Evolutionary conservation across 2,797 vertebrate genomes (phyloP).

Genomic region (Sparus aurata): DNA sequence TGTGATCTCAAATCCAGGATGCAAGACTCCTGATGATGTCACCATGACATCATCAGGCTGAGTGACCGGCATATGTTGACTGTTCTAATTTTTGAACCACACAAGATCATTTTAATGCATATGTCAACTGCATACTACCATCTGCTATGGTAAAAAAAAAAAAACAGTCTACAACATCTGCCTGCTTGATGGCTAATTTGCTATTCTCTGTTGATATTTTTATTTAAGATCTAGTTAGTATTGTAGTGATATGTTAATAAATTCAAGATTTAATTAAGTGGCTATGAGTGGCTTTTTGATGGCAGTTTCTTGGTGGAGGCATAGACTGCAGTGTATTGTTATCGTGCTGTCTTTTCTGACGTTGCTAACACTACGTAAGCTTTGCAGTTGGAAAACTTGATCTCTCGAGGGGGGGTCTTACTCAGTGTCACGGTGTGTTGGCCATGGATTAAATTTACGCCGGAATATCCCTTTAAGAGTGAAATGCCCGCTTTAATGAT

Average conservation of each 20-base stretch:
- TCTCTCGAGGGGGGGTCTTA: no score
- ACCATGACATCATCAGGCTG: background rate
- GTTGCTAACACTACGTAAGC: no score
- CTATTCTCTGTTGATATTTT: background rate
- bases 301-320: no score
- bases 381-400: no score
- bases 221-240: background rate
- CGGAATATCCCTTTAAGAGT: no score
- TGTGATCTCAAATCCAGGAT: background rate
- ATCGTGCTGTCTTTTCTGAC: no score
- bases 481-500: background rate
- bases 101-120: background rate
- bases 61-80: background rate
- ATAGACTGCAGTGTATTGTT: no score
- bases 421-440: no score
- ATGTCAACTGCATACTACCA: background rate
- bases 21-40: background rate
- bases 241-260: background rate
- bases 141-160: slow-evolving; percentile 15
- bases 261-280: no score
- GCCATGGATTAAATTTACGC: no score
- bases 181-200: no score
- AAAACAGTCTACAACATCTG: background rate
- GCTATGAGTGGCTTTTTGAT: no score
- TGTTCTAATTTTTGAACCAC: background rate